Base-by-base conservation (phyloP, 2,888 invertebrate genomes). In the Elysia crispata region DNA sequence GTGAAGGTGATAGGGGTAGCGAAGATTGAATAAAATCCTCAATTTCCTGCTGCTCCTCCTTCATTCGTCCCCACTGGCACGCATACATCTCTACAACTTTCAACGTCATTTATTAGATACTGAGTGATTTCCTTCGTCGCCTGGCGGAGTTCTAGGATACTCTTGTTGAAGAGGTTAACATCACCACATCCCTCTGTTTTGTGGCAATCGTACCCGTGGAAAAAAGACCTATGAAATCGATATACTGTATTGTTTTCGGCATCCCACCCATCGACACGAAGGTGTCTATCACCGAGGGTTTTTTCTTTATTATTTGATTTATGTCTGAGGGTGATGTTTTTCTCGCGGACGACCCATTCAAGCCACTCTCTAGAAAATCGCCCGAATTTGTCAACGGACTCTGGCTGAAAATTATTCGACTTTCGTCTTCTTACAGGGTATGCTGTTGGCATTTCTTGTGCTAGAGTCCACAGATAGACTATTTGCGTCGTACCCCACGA, bases 401-500 rank as follows among this genome's bases (percentile, higher is more conserved):
- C 33, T 18, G 76, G 31, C 41, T 62, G 5, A 31, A 76, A 76
- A 18, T 33, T 30, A 13, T 20, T 69, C 1, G 25, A 23, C 15
- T 1, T 6, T 20, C 28, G 20, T 1, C 76, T 5, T 0, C 76
- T 69, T 11, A 70, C n/a, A n/a, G 50, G 67, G 57, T 50, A 33
- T 20, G 67, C 80, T 49, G 76, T 76, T 1, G 80, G 82, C 81
- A 82, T 78, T 31, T 73, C 54, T 23, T 83, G 62, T 25, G 33
- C 30, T 33, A 82, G 15, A n/a, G 33, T 49, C 78, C 76, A 76
- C 1, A 83, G 72, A 23, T 83, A 83, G 23, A 18, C 70, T 64
- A 49, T 83, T 83, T n/a, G 79, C 79, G 49, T 83, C 82, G 41
- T 49, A 82, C 18, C 81, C 83, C 20, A 80, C 62, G 30, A 83